phyloP scores from a whole-genome alignment of 92 coral and sea anemone species.

The Zoanthus solanderi region DNA sequence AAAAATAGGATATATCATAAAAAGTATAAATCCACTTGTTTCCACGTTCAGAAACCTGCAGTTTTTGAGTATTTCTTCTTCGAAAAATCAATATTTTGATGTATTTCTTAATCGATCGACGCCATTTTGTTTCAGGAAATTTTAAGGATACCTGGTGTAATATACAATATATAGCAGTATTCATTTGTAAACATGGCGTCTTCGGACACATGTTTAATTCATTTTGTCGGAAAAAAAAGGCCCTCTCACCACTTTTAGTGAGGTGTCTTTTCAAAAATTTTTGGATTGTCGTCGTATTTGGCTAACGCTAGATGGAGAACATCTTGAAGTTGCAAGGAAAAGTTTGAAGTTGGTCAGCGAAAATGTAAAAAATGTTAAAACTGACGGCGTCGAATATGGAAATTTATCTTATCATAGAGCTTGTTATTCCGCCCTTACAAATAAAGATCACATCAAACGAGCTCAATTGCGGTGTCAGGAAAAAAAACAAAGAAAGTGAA shows the following conservation, averaged over 20 bases:
- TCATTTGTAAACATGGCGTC: slow-evolving; percentile 3
- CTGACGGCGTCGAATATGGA: slow-evolving; percentile 6
- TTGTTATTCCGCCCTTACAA: slow-evolving; percentile 52
- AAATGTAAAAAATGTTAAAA: neutral
- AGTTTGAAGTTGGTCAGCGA: neutral
- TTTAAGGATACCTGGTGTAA: neutral
- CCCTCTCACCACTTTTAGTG: slow-evolving; percentile 6
- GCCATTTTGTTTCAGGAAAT: neutral
- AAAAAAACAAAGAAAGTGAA: slow-evolving; percentile 34
- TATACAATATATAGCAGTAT: neutral
- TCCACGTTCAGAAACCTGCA: neutral
- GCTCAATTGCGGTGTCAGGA: slow-evolving; percentile 57
- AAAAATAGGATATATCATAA: neutral
- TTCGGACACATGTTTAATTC: slow-evolving; percentile 17
- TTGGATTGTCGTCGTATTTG: slow-evolving; percentile 34
- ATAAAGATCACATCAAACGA: slow-evolving; percentile 50
- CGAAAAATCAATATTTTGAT: neutral
- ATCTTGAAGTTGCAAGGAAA: slow-evolving; percentile 23
- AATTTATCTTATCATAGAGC: slow-evolving; percentile 34
- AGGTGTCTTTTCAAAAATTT: slow-evolving; percentile 30
- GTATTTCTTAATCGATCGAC: neutral
- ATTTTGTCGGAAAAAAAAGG: slow-evolving; percentile 19
- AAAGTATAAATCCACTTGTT: neutral
- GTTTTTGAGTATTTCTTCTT: neutral
- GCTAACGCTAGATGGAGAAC: slow-evolving; percentile 46